Base-by-base conservation (phyloP, 2,797 vertebrate species). In the Crocodylus rhombifer region DNA sequence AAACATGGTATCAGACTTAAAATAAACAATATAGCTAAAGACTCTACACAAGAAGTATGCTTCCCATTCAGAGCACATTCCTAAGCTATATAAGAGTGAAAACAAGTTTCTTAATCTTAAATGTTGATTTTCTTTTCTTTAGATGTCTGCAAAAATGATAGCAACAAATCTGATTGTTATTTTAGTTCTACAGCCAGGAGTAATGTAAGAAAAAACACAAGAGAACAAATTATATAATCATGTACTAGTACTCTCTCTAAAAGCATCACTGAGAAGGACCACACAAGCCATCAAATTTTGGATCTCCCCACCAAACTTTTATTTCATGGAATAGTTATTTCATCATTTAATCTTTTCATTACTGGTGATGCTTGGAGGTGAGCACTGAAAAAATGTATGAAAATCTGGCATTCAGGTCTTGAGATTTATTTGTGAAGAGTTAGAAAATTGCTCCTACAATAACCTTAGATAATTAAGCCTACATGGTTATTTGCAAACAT, bases 191-290 rank as follows among this genome's bases (percentile, higher is more conserved):
- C 86, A 88, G 10, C 57, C 94, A 80, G 95, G 82, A 91, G 63
- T 94, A 86, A 92, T 69, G 61, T 20, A 78, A 90, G 36, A 91
- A 84, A 92, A 95, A 80, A 90, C 73, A 51, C 25, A 92, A 78
- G 36, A 76, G 82, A 4, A 64, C 84, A 87, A 90, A 82, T 76
- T 73, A 26, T 87, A 36, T 62, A 95, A 86, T 82, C 82, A 28
- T 36, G 42, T 10, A 51, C 42, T 93, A 76, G 86, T 95, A 94
- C 90, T 91, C 82, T 80, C 30, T 94, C 78, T 81, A 30, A 64
- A 77, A 16, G 67, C 33, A 1, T 95, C 94, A 92, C 88, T 94
- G 94, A 86, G 67, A 76, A 90, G 81, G 80, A 92, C 87, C 92
- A 90, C 81, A 94, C 42, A 33, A 87, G 15, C 78, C 90, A 92